Evolutionary conservation across 2,888 invertebrate species (phyloP).

Genomic region (Calameuta filiformis): DNA sequence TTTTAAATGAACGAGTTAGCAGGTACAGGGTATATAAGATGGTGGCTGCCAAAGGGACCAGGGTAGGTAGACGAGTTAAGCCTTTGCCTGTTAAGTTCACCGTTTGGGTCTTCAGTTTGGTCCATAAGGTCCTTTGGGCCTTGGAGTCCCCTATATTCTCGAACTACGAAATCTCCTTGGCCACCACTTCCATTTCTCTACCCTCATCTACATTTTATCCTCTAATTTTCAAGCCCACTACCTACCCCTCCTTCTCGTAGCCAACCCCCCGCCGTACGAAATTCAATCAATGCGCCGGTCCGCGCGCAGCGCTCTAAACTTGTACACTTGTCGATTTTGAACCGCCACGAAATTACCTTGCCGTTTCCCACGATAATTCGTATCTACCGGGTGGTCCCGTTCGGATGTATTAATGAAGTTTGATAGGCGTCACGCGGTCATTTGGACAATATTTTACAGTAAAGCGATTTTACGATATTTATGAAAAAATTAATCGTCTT

Average conservation of each 20-base stretch:
- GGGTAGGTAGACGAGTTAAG: background rate
- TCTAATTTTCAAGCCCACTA: slow-evolving; percentile 3
- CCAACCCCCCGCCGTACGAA: slow-evolving; percentile 35
- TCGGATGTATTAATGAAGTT: background rate
- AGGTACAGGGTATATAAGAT: background rate
- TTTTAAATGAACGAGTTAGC: background rate
- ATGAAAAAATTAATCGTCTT: background rate
- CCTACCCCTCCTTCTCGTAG: slow-evolving; percentile 20
- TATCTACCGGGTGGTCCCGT: background rate
- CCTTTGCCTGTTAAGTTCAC: background rate
- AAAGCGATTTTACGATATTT: background rate
- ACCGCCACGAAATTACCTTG: background rate
- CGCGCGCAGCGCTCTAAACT: slow-evolving; percentile 18
- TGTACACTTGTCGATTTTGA: slow-evolving; percentile 13
- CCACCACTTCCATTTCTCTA: background rate
- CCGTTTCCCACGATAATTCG: background rate
- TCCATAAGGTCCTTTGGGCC: background rate
- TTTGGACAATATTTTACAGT: background rate
- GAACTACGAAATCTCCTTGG: background rate
- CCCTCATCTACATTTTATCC: background rate
- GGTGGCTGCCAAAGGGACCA: background rate
- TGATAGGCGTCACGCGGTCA: background rate
- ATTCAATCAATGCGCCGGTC: slow-evolving; percentile 51
- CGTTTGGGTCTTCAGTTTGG: background rate
- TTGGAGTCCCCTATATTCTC: background rate